phyloP scores from a whole-genome alignment of 1,140 invertebrate species.

The Lethrus apterus region DNA sequence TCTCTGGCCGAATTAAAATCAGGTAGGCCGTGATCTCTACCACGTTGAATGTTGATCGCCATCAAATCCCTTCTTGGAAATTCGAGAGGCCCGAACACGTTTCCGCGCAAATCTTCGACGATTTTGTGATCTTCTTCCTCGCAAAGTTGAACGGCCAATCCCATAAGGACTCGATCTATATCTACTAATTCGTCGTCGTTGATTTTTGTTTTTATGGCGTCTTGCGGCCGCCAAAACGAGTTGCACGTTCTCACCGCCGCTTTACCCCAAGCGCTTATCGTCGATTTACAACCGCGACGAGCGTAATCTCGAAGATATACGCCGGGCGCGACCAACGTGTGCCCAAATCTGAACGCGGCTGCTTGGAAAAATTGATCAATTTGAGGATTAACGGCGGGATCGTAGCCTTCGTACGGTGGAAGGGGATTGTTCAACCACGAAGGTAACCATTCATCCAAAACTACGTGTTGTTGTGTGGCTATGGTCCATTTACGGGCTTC shows the following conservation, averaged over 20 bases:
- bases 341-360: slow-evolving; percentile 61
- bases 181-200: slow-evolving; percentile 31
- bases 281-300: slow-evolving; percentile 34
- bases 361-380: slow-evolving; percentile 63
- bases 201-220: slow-evolving; percentile 24
- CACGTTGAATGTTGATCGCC: slow-evolving; percentile 60
- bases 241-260: slow-evolving; percentile 54
- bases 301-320: slow-evolving; percentile 41
- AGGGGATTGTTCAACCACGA: slow-evolving; percentile 39
- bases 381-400: slow-evolving; percentile 56
- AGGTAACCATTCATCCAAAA: slow-evolving; percentile 49
- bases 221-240: slow-evolving; percentile 57
- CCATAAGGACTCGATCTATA: slow-evolving; percentile 54
- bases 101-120: slow-evolving; percentile 57
- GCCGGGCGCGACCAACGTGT: slow-evolving; percentile 52
- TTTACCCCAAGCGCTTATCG: slow-evolving; percentile 24
- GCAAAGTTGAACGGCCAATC: slow-evolving; percentile 54
- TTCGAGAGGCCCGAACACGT: slow-evolving; percentile 60
- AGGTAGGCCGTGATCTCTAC: slow-evolving; percentile 58
- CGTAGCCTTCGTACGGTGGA: slow-evolving; percentile 50
- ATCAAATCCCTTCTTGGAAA: slow-evolving; percentile 61
- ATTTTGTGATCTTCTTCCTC: slow-evolving; percentile 60
- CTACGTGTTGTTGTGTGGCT: slow-evolving; percentile 47
- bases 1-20: slow-evolving; percentile 57
- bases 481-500: slow-evolving; percentile 55